Evolutionary conservation across 1,140 invertebrate genomes (phyloP).

Genomic region (Maconellicoccus hirsutus): DNA sequence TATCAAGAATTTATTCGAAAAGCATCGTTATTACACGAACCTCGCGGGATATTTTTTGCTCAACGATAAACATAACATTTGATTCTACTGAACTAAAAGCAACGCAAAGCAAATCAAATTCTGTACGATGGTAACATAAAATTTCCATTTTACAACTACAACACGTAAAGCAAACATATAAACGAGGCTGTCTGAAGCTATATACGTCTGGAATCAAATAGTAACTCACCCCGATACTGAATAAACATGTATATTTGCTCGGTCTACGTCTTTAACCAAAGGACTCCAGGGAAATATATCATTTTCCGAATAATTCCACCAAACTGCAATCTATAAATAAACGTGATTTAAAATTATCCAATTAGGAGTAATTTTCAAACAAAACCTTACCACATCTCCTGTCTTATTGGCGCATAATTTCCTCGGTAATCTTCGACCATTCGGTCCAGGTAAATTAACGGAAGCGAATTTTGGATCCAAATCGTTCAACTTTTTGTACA

Average conservation of each 20-base stretch:
- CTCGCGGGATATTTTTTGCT: conserved; percentile 61
- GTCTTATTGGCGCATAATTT: conserved; percentile 48
- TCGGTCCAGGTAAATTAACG: conserved; percentile 45
- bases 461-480: conserved; percentile 49
- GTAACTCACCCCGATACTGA: conserved; percentile 40
- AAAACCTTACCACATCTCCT: conserved; percentile 43
- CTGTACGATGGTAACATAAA: conserved; percentile 51
- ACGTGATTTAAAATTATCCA: conserved; percentile 27
- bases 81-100: conserved; percentile 50
- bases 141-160: conserved; percentile 46
- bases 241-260: conserved; percentile 66
- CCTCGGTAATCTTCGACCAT: conserved; percentile 50
- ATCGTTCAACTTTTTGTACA: conserved; percentile 45
- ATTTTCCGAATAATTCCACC: conserved; percentile 63
- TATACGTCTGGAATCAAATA: background rate
- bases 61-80: conserved; percentile 57
- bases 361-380: background rate
- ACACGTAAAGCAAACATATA: conserved; percentile 29
- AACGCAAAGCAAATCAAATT: conserved; percentile 56
- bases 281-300: conserved; percentile 77
- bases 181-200: conserved; percentile 20
- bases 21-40: conserved; percentile 32
- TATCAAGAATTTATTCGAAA: background rate
- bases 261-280: conserved; percentile 59
- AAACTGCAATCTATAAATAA: conserved; percentile 45